Conservation (phyloP, 2,888 invertebrate species). For the Macrophya alboannulata region DNA sequence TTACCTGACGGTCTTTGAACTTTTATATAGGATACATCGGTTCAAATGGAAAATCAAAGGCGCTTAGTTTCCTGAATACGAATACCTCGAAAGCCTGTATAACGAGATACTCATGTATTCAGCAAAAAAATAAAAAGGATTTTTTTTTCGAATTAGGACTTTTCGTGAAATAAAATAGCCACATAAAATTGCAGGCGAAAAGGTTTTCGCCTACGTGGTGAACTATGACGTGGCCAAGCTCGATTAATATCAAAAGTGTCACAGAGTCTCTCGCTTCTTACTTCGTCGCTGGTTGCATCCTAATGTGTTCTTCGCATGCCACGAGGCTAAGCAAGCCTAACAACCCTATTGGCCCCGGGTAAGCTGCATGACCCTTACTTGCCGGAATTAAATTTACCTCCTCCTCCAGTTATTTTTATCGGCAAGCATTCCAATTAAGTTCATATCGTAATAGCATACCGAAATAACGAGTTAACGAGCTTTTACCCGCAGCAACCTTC, state of each 20-base stretch:
- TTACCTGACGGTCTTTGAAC: conserved; percentile 35
- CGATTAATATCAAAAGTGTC: conserved; percentile 65
- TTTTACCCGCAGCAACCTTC: conserved; percentile 21
- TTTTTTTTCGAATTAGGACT: neutral
- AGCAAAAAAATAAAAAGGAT: neutral
- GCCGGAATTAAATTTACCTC: conserved; percentile 45
- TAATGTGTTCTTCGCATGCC: conserved; percentile 67
- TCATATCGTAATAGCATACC: conserved; percentile 49
- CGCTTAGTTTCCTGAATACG: neutral
- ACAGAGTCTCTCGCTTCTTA: conserved; percentile 57
- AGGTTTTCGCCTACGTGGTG: neutral
- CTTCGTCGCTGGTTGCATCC: conserved; percentile 62
- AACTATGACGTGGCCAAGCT: conserved; percentile 34
- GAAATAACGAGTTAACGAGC: conserved; percentile 45
- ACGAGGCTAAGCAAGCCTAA: conserved; percentile 49
- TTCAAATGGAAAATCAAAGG: conserved; percentile 3
- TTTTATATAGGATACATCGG: neutral
- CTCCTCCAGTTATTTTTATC: conserved; percentile 39
- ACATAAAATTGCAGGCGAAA: neutral
- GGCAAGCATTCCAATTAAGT: conserved; percentile 39
- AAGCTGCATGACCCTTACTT: conserved; percentile 1
- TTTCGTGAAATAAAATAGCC: neutral
- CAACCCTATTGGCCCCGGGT: conserved; percentile 5
- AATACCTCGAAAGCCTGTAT: conserved; percentile 1
- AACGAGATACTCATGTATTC: conserved; percentile 17